A percentile compares a stretch with the other conserved stretches of the same genome.
Conservation (phyloP, 1,140 invertebrate species). For the Solen grandis region DNA sequence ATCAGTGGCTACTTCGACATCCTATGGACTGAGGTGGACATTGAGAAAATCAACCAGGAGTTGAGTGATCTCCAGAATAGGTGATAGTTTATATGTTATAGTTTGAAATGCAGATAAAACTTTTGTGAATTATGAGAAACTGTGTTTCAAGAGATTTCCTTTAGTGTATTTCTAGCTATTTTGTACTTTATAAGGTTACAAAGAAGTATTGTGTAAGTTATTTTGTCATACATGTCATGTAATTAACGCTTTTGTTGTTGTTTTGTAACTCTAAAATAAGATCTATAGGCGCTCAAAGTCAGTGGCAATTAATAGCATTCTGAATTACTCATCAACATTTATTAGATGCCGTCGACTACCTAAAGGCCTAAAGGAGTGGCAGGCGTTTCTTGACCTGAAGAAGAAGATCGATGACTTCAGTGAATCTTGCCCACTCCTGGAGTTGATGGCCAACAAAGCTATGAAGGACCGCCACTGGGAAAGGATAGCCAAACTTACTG, state of each 20-base stretch:
- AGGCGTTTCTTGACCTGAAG: constrained; percentile 96
- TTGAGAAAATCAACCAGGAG: constrained; percentile 98
- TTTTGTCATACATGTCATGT: no score
- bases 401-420: constrained; percentile 98
- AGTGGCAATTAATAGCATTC: neutral
- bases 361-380: constrained; percentile 98
- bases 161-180: neutral
- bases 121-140: neutral
- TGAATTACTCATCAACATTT: neutral
- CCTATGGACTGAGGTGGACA: constrained; percentile 96
- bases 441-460: constrained; percentile 98
- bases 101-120: neutral
- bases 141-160: neutral
- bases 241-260: no score
- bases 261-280: no score
- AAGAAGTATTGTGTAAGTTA: no score
- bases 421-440: constrained; percentile 96
- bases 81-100: constrained; percentile 84
- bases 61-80: constrained; percentile 97
- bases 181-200: neutral
- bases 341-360: constrained; percentile 87
- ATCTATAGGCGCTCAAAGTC: no score
- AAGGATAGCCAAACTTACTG: constrained; percentile 95
- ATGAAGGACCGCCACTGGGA: constrained; percentile 99
- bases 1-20: constrained; percentile 98